Conservation (phyloP, 2,888 invertebrate genomes). For the Plagiodera versicolora region DNA sequence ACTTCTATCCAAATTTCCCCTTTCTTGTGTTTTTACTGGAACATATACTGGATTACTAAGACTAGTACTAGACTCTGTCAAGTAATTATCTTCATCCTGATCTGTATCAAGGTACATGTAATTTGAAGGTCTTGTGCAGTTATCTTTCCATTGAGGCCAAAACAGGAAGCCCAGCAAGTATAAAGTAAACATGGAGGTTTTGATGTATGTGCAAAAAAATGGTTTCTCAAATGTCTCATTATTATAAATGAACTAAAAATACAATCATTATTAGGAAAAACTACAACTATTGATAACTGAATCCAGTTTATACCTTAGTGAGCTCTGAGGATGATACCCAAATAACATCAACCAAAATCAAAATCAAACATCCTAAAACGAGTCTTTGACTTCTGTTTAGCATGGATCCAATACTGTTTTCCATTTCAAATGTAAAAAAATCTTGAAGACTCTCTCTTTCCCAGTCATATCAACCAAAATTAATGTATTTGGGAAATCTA, state of each 20-base stretch:
- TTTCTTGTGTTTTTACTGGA: conserved; percentile 77
- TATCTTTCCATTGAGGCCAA: conserved; percentile 87
- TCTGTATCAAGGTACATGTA: conserved; percentile 79
- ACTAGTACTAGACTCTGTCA: conserved; percentile 60
- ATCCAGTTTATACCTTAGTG: conserved; percentile 71
- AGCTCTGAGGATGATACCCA: conserved; percentile 96
- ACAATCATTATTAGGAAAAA: neutral
- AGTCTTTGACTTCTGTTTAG: conserved; percentile 72
- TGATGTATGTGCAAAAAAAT: conserved; percentile 93
- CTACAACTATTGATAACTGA: neutral
- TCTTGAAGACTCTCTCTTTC: conserved; percentile 15
- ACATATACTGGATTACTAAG: conserved; percentile 89
- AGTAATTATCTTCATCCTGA: conserved; percentile 78
- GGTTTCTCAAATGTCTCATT: conserved; percentile 89
- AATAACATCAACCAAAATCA: conserved; percentile 89
- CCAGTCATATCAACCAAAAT: conserved; percentile 21
- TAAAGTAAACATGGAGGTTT: conserved; percentile 90
- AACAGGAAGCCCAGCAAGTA: conserved; percentile 88
- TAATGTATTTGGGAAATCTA: neutral
- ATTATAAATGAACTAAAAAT: conserved; percentile 78
- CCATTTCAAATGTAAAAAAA: conserved; percentile 23
- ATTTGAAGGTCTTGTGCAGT: conserved; percentile 65
- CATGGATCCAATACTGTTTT: conserved; percentile 49
- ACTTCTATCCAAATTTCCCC: conserved; percentile 55
- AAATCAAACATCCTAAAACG: conserved; percentile 80